These are phyloP conservation scores for Psix sp. DNA, from an alignment of 1,140 invertebrate species.

Conservation along the genomic window DNA sequence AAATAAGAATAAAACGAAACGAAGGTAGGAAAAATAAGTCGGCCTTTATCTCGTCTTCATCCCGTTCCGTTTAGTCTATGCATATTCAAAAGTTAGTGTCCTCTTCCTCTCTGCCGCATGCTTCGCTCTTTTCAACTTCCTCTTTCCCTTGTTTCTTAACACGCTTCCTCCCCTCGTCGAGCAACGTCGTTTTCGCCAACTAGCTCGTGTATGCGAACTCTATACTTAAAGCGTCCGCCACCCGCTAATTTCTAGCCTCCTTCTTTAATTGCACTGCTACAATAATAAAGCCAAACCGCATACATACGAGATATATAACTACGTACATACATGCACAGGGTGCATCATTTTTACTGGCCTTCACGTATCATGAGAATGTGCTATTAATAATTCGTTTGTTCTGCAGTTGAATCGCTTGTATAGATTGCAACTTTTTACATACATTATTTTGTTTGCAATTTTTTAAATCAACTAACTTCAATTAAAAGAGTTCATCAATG, in stretches of 20 bases:
- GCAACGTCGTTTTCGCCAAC: conserved; percentile 53
- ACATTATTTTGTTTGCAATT: too few relatives aligned
- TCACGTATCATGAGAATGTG: neutral
- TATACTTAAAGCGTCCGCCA: conserved; percentile 73
- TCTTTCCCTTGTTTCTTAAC: conserved; percentile 55
- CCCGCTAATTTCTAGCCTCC: conserved; percentile 75
- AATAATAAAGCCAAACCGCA: conserved; percentile 69
- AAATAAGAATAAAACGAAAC: conserved; percentile 72
- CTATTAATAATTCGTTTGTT: conserved; percentile 2
- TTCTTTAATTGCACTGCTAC: conserved; percentile 73
- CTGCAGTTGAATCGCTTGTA: neutral
- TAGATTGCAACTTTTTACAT: neutral
- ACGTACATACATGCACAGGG: conserved; percentile 46
- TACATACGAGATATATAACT: conserved; percentile 40
- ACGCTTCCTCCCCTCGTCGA: conserved; percentile 51
- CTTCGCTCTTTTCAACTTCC: conserved; percentile 53
- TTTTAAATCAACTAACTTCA: too few relatives aligned
- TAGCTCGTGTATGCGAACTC: conserved; percentile 62
- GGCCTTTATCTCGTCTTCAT: conserved; percentile 70
- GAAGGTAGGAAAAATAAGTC: conserved; percentile 75
- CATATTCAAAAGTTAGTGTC: conserved; percentile 71
- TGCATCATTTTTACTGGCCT: conserved; percentile 10
- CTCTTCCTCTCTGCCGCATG: conserved; percentile 41
- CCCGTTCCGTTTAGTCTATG: conserved; percentile 71
- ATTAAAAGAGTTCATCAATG: too few relatives aligned